Evolutionary conservation across 37 sponge, comb jelly and placozoan species (phyloP).

Genomic region (Ephydatia muelleri): DNA sequence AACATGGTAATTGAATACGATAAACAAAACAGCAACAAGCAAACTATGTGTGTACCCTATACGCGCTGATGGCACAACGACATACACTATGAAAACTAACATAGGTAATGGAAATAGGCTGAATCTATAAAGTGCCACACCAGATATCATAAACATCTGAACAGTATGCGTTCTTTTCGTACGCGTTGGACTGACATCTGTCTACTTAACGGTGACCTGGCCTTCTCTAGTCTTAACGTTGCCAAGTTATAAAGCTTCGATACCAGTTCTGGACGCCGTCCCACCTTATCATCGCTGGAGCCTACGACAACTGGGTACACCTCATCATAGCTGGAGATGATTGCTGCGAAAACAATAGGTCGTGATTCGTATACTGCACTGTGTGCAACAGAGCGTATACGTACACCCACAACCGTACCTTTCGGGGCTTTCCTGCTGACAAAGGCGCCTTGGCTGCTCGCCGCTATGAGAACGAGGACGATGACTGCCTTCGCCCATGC

Average conservation of each 20-base stretch:
- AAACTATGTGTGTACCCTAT: too few relatives aligned
- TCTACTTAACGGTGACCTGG: too few relatives aligned
- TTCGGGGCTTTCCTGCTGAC: conserved; percentile 27
- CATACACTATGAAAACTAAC: too few relatives aligned
- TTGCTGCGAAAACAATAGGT: conserved; percentile 25
- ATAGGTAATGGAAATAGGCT: too few relatives aligned
- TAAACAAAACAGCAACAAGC: neutral
- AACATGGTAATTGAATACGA: neutral
- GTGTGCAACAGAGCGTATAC: neutral
- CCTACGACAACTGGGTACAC: conserved; percentile 25
- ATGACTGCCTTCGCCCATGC: neutral
- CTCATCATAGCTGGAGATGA: conserved; percentile 34
- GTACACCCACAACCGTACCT: conserved; percentile 17
- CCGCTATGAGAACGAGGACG: neutral
- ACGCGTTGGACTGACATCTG: too few relatives aligned
- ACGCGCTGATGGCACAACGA: too few relatives aligned
- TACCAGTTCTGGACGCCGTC: too few relatives aligned
- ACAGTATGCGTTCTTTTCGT: too few relatives aligned
- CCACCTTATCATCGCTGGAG: neutral
- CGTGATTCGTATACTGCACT: neutral
- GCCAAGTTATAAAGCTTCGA: too few relatives aligned
- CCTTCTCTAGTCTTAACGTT: too few relatives aligned
- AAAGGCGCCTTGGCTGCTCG: conserved; percentile 12
- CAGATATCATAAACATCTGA: too few relatives aligned
- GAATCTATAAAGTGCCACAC: too few relatives aligned